Percentiles rank a stretch among this genome's conserved stretches.
Conservation (phyloP, 2,113 vertebrate genomes). For the Thunnus thynnus region DNA sequence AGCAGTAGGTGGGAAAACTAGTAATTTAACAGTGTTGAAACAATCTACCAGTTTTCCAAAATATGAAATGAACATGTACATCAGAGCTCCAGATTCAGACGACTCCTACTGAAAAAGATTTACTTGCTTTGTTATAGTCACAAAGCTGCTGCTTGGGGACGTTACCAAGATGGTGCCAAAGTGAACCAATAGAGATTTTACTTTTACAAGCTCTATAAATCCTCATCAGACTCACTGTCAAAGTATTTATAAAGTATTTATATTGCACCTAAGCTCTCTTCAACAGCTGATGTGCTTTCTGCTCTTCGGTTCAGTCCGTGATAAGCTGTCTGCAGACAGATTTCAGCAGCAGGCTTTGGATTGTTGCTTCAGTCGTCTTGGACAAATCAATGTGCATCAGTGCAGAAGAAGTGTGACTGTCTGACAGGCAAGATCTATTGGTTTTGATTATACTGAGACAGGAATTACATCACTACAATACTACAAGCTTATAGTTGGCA, state of each 20-base stretch:
- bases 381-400: not conserved
- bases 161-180: not conserved
- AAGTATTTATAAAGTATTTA: conserved; percentile 6
- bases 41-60: not conserved
- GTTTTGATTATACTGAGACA: not conserved
- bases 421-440: not conserved
- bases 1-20: not conserved
- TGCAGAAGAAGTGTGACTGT: not conserved
- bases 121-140: not conserved
- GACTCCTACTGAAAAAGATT: not conserved
- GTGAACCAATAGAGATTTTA: conserved; percentile 2
- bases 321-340: not conserved
- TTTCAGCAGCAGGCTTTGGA: conserved; percentile 22
- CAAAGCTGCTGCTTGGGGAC: not conserved
- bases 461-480: conserved; percentile 1
- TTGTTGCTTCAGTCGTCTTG: not conserved
- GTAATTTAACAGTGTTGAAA: not conserved
- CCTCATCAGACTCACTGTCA: conserved; percentile 12
- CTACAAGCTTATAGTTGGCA: not conserved
- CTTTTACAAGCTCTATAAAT: conserved; percentile 9
- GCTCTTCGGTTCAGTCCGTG: not conserved
- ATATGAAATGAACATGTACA: not conserved
- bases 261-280: conserved; percentile 10
- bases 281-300: not conserved
- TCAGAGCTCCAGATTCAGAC: not conserved